A percentile compares a stretch with the other conserved stretches of the same genome.
Conservation (phyloP, 2,888 invertebrate genomes). For the Tachina fera region DNA sequence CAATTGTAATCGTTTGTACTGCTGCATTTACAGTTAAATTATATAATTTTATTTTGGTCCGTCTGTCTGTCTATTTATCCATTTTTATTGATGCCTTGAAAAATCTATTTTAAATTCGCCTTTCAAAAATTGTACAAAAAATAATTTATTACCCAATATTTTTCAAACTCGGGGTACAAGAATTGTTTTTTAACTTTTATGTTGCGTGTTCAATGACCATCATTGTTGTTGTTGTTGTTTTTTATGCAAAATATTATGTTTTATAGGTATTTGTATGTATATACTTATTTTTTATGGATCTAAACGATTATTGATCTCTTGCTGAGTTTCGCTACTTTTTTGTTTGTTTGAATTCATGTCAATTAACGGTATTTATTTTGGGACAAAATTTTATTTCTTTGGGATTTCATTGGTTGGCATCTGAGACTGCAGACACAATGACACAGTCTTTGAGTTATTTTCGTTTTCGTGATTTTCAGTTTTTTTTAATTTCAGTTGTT, state of each 20-base stretch:
- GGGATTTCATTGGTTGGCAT: conserved; percentile 18
- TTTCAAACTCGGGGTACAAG: conserved; percentile 8
- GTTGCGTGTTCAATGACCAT: conserved; percentile 56
- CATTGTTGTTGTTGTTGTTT: conserved; percentile 14
- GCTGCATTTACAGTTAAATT: neutral
- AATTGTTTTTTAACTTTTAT: conserved; percentile 16
- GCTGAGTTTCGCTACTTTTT: conserved; percentile 34
- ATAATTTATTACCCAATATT: conserved; percentile 40
- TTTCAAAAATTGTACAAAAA: conserved; percentile 33
- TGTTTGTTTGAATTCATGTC: conserved; percentile 43
- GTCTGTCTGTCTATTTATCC: neutral
- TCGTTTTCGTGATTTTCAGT: conserved; percentile 48
- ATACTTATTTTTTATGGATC: neutral
- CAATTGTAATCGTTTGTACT: neutral
- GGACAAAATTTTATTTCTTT: conserved; percentile 42
- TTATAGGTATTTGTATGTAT: neutral
- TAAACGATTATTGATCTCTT: conserved; percentile 54
- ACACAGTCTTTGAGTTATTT: conserved; percentile 60
- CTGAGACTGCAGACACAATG: conserved; percentile 54
- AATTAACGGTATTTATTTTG: conserved; percentile 67
- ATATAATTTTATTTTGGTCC: too few species aligned
- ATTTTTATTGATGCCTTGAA: neutral
- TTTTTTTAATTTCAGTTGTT: conserved; percentile 26
- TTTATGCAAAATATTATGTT: conserved; percentile 37
- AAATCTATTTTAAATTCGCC: conserved; percentile 27